Evolutionary conservation across 2,888 invertebrate genomes (phyloP), one percentile per base, ranked within the genome.

Genomic region (Drosophila meridiana): DNA sequence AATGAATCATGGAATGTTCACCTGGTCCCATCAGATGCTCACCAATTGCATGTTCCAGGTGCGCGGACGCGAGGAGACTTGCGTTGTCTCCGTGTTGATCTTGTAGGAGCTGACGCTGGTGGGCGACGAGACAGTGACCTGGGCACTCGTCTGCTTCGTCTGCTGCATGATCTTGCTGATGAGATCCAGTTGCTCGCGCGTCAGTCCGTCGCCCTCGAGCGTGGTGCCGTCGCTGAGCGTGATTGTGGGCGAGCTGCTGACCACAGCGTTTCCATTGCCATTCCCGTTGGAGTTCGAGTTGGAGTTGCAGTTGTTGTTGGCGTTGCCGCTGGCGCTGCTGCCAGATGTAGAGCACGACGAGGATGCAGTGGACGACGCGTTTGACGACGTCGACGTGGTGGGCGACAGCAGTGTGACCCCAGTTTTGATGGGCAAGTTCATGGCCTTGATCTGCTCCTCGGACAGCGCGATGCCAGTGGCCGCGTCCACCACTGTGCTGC

Each of bases 81-180:
- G 74, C 6, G 83, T 43, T 42, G 82, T 74, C 62, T 90, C 83
- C 6, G 91, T 91, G 56, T 92, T 92, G 48, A 92, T 91, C 73
- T 92, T 92, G 64, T 92, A 92, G 58, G 92, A 92, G 66, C 90
- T 92, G 67, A 92, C 91, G 90, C 93, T 91, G 74, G 92, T 90
- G 64, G 92, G 90, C 47, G 92, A 91, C 20, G 93, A 92, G 38
- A 93, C 92, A 5, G 93, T 93, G 45, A 93, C 92, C 82, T 92
- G 92, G 45, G 94, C 93, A 73, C 93, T 93, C 61, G 95, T 95
- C 85, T 95, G 95, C 91, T 96, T 96, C 26, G 96, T 96, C 92
- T 96, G 96, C 89, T 96, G 95, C 95, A 96, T 96, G 84, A 96
- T 96, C 93, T 96, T 96, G 92, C 96, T 96, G 89, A 96, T 96